Percentiles rank a stretch among this genome's conserved stretches.
Conservation (phyloP, 2,888 invertebrate species). For the Nipponacmea schrenckii region DNA sequence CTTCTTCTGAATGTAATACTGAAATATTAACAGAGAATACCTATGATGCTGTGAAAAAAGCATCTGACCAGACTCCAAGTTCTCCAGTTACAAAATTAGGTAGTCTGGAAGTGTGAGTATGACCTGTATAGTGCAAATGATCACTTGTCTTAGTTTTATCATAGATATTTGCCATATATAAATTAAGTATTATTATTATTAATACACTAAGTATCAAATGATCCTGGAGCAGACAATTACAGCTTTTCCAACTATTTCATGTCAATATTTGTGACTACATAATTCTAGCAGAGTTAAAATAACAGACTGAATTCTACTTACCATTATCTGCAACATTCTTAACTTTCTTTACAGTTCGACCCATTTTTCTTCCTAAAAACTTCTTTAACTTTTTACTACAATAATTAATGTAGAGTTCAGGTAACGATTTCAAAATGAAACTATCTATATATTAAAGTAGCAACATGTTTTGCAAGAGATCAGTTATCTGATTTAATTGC, state of each 20-base stretch:
- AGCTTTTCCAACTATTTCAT: no score
- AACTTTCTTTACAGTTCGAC: conserved; percentile 85
- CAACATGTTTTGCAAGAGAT: background rate
- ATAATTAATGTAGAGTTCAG: background rate
- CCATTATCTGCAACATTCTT: conserved; percentile 86
- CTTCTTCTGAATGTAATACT: conserved; percentile 60
- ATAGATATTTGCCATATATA: no score
- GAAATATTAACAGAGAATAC: conserved; percentile 19
- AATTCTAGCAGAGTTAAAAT: no score
- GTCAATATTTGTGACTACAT: no score
- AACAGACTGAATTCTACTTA: conserved; percentile 21
- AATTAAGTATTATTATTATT: no score
- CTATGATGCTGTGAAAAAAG: background rate
- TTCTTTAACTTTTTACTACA: conserved; percentile 66
- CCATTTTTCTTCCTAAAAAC: conserved; percentile 74
- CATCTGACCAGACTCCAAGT: no score
- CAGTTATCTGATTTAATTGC: no score
- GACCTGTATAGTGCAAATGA: background rate
- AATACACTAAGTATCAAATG: no score
- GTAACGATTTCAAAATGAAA: background rate
- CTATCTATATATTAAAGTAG: background rate
- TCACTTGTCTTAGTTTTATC: no score
- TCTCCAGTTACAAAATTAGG: background rate
- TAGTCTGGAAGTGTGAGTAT: background rate
- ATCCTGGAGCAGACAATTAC: no score